Evolutionary conservation across 2,113 vertebrate genomes (phyloP), one percentile per base, ranked within the genome.

Genomic region (Corythaixoides concolor): DNA sequence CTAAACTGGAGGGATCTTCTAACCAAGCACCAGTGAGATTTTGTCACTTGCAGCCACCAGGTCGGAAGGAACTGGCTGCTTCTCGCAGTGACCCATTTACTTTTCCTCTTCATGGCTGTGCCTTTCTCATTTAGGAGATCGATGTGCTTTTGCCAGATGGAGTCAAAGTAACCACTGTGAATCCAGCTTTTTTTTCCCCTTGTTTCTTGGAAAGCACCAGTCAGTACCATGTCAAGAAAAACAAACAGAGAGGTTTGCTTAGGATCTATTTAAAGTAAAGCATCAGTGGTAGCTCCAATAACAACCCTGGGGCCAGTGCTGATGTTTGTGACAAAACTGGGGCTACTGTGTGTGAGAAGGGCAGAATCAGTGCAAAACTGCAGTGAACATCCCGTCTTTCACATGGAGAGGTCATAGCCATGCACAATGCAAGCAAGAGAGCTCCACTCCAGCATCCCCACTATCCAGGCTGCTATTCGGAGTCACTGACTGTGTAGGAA

Each of bases 121-220:
- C 77, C 80, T 95, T 93, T 97, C 93, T 89, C 84, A 39, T 77
- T 97, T 93, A 85, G 86, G 86, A 58, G 74, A 96, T 87, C 35
- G 39, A 74, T 72, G 88, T 35, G 49, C 91, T 93, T 88, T 93
- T 94, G 92, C 92, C 94, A 95, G 89, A 96, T 88, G 84, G 89
- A 95, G 85, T 97, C 97, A 94, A 96, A 98, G 96, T 97, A 95
- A 96, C 85, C 85, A 92, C 94, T 95, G 87, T 96, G 93, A 95
- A 81, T 85, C 89, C 85, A 74, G 80, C 50, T 72, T 96, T 97
- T 90, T 91, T 97, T 95, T 78, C 7, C 7, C 76, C 91, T 89
- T 85, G 30, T 98, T 98, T 98, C 98, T 98, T 98, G 98, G 98
- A 98, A 98, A 98, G 98, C 97, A 96, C 90, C 85, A 95, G 84